Base-by-base conservation (phyloP, 2,797 vertebrate genomes). In the Cygnus olor region DNA sequence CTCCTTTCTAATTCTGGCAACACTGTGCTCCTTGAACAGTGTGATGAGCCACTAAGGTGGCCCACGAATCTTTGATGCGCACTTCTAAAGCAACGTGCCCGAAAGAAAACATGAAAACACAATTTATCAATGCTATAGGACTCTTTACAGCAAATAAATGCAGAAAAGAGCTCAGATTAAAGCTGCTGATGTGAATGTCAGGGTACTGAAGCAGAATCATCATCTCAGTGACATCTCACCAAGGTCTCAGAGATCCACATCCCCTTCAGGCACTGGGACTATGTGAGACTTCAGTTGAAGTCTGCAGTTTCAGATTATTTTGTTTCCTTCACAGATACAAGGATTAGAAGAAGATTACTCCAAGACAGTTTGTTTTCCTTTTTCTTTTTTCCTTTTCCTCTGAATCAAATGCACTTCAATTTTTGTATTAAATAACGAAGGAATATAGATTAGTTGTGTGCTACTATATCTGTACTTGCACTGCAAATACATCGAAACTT, bases 161-260 rank as follows among this genome's bases (percentile, higher is more conserved):
- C 11, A 61, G 30, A 20, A 22, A 69, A 68, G 27, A 53, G 17
- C 24, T 70, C 57, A 28, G 16, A 83, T 36, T 21, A 49, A 61
- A 85, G 36, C 18, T 54, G 15, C 34, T 60, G 53, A 56, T 36
- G 25, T 5, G 42, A 70, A 51, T 14, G 54, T 38, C 13, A 30
- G 40, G 24, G 20, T 32, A 71, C 44, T 3, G 32, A 88, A 61
- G 64, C 17, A 57, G 53, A 56, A 61, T 11, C 32, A 66, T 54
- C 11, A 58, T 44, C 66, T 60, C 49, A 6, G 20, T 21, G 18
- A 60, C 2, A 3, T 11, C 27, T 47, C 27, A 20, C 13, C 1
- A 1, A 61, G 2, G 7, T 25, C 36, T 40, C 13, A 24, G 14
- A 14, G 18, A 70, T 16, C 27, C n/a, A 2, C 1, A 3, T 27